phyloP scores from a whole-genome alignment of 2,888 invertebrate genomes.

The Microplitis manilae region DNA sequence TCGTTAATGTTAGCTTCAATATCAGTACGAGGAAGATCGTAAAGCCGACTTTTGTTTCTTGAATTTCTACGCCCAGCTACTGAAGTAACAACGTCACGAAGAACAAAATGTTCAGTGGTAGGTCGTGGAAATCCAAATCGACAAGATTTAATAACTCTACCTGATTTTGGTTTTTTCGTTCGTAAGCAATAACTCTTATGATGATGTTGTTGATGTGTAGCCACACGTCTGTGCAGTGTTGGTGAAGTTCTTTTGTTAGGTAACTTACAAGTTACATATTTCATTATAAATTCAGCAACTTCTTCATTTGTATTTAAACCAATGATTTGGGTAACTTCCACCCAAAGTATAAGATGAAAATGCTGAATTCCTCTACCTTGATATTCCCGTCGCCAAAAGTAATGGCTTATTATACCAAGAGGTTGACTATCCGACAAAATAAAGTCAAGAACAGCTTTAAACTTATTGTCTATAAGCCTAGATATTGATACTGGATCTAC shows the following conservation, averaged over 20 bases:
- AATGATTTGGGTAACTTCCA: slow-evolving; percentile 46
- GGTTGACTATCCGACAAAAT: slow-evolving; percentile 51
- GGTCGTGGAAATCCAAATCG: slow-evolving; percentile 51
- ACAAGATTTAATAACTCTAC: slow-evolving; percentile 42
- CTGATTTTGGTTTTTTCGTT: slow-evolving; percentile 43
- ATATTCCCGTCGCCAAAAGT: slow-evolving; percentile 52
- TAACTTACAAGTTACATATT: slow-evolving; percentile 51
- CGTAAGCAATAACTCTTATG: slow-evolving; percentile 51
- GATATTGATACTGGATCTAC: slow-evolving; percentile 58
- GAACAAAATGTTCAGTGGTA: slow-evolving; percentile 48
- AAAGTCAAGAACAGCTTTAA: slow-evolving; percentile 56
- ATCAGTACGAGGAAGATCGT: slow-evolving; percentile 53
- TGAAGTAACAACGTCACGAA: slow-evolving; percentile 53
- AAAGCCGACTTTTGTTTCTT: slow-evolving; percentile 52
- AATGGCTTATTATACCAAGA: slow-evolving; percentile 48
- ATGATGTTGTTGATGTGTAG: slow-evolving; percentile 51
- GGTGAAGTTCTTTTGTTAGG: slow-evolving; percentile 48
- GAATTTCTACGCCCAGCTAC: slow-evolving; percentile 57
- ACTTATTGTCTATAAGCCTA: slow-evolving; percentile 58
- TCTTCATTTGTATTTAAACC: slow-evolving; percentile 39
- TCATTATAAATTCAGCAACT: slow-evolving; percentile 52
- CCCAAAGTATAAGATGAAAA: slow-evolving; percentile 53
- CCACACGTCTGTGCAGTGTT: slow-evolving; percentile 46
- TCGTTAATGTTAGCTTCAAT: slow-evolving; percentile 53
- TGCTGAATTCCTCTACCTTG: slow-evolving; percentile 54